Base-by-base conservation (phyloP, 2,888 invertebrate genomes). In the Hypolimnas misippus region DNA sequence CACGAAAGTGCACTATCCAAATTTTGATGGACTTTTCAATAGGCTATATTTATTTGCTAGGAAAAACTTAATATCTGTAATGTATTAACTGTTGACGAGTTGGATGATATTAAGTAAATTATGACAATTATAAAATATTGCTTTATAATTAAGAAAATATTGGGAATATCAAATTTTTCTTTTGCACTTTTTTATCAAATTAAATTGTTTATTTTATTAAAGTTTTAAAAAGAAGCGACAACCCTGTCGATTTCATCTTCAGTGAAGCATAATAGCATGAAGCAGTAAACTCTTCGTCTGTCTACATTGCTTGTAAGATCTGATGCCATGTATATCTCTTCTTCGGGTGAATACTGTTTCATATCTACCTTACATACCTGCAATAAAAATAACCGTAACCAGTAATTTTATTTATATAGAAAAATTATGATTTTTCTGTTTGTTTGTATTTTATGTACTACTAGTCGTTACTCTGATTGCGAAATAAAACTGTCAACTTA, bases 201-300 rank as follows among this genome's bases (percentile, higher is more conserved):
- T 10, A 33, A 0, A 10, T 33, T 33, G 8, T 40, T 14, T 1
- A 12, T 40, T 14, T 3, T 40, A 14, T n/a, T 44, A 21, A 46
- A 1, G 2, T 21, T 51, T 63, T 62, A 74, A 73, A 90, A 90
- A 0, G 88, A 86, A 33, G 84, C 78, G 1, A 83, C 83, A 14
- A 86, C 82, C 67, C 87, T 81, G 46, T 90, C 89, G 0, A 91
- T 74, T 70, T 91, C 91, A 17, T 89, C 89, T 67, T 87, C 87
- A 0, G 87, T 89, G 61, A 90, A 91, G 61, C 91, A 91, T 1
- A 91, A 70, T 2, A 91, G 68, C 83, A 91, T 83, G 42, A 89
- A 74, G 66, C 91, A 91, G 71, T 81, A 91, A 0, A 91, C 85
- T 35, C 90, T 73, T 3, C 88, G 82, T 7, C 83, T 79, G 61